These are phyloP conservation scores for Thera obeliscata DNA, from an alignment of 2,888 invertebrate genomes.

Conservation along the genomic window DNA sequence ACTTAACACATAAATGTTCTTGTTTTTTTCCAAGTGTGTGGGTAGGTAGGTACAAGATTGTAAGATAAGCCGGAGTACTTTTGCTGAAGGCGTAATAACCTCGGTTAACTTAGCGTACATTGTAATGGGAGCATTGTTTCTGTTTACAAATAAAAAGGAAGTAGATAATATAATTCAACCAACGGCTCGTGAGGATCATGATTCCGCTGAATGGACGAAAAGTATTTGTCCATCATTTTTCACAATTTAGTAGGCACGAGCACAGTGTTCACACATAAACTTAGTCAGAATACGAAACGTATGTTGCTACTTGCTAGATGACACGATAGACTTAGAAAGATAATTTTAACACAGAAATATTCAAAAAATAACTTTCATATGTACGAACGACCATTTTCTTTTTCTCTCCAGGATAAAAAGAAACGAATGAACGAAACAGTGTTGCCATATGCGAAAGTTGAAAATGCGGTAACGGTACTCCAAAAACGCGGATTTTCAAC, in stretches of 20 bases:
- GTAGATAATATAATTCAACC: slow-evolving; percentile 38
- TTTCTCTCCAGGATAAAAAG: neutral
- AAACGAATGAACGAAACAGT: neutral
- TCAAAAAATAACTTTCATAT: neutral
- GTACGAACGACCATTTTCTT: neutral
- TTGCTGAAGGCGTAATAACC: too few species aligned
- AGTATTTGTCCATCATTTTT: slow-evolving; percentile 57
- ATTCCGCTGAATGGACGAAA: slow-evolving; percentile 56
- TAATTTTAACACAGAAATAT: neutral
- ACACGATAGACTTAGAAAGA: neutral
- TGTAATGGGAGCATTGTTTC: neutral
- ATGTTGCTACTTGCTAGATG: too few species aligned
- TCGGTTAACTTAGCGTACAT: neutral
- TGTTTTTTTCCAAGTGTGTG: too few species aligned
- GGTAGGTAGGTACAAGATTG: too few species aligned
- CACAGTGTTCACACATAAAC: neutral
- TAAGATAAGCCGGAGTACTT: too few species aligned
- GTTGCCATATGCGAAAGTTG: too few species aligned
- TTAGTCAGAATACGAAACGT: neutral
- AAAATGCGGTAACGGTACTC: too few species aligned
- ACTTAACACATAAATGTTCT: too few species aligned
- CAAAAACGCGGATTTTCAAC: too few species aligned
- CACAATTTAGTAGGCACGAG: neutral
- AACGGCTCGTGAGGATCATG: slow-evolving; percentile 42
- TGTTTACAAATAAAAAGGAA: neutral